Base-by-base conservation (phyloP, 2,797 vertebrate genomes). In the Eulemur coronatus region DNA sequence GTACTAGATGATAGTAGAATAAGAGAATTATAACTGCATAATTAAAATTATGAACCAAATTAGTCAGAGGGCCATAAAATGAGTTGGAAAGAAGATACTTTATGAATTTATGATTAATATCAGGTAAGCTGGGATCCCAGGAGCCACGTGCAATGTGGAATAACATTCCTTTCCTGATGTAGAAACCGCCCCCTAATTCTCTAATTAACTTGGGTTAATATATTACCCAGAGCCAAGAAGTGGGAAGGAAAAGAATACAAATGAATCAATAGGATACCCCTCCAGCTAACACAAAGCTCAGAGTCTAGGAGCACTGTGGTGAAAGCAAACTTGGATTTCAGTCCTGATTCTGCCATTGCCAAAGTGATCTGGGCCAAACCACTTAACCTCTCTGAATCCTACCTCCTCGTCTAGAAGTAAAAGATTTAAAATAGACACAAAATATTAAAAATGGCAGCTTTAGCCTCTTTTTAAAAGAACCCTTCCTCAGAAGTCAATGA, bases 21-120 rank as follows among this genome's bases (percentile, higher is more conserved):
- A 76, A 35, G 82, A 86, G 55, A 57, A 33, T 50, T 59, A 61
- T 50, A 82, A 82, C 33, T n/a, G 7, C 5, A 24, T 57, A 78
- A 65, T 81, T 80, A 72, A 96, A 90, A 73, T 80, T 80, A 69
- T 38, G 14, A 85, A 73, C n/a, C 35, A 69, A 94, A 70, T 94
- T 89, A 90, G 48, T 92, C 18, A 90, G 43, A 87, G 9, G 35
- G 17, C 30, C 72, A 93, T 84, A 69, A 79, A 79, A 86, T 91
- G 69, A 69, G 15, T 22, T 78, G 30, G 84, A 92, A 92, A 89
- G 43, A 70, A 93, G 57, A 79, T 84, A 48, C 11, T 90, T 33
- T 84, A 57, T 93, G 61, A 89, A 72, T 81, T 67, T 55, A 78
- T 33, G 33, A 84, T 84, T 72, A 79, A 57, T 69, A 75, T 61